Percentiles rank a stretch among this genome's conserved stretches.
phyloP scores from a whole-genome alignment of 2,113 vertebrate genomes.

The Glareola pratincola region DNA sequence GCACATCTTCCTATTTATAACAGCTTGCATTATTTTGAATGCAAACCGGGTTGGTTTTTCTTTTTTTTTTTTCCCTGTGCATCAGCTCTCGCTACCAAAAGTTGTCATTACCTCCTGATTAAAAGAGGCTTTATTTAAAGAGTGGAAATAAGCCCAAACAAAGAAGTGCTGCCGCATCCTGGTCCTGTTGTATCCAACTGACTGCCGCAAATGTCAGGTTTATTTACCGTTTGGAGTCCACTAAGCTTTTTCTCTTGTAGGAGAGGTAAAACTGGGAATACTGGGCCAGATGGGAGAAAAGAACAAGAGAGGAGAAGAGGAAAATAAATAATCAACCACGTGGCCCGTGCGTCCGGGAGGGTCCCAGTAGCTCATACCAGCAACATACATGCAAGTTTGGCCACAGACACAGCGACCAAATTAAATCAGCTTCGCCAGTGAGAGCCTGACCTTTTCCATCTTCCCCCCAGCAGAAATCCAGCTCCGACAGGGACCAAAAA shows the following conservation, averaged over 20 bases:
- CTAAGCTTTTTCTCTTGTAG: neutral
- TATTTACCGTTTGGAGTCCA: conserved; percentile 1
- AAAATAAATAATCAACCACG: neutral
- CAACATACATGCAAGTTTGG: neutral
- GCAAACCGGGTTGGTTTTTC: neutral
- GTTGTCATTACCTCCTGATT: conserved; percentile 45
- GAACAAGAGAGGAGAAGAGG: neutral
- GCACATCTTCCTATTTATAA: conserved; percentile 36
- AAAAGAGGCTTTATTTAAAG: conserved; percentile 4
- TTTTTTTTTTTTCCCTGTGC: neutral
- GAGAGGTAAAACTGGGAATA: neutral
- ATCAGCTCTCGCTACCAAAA: neutral
- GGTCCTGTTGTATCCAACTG: neutral
- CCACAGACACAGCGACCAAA: neutral
- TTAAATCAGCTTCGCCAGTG: neutral
- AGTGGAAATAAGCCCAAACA: conserved; percentile 1
- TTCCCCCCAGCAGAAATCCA: conserved; percentile 28
- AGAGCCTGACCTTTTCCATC: conserved; percentile 57
- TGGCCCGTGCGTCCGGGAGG: neutral
- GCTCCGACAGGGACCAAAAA: neutral
- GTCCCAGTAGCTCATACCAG: neutral
- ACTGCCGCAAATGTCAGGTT: conserved; percentile 11
- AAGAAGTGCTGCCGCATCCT: neutral
- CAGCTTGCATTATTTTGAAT: conserved; percentile 20
- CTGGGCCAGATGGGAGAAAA: neutral